Conservation (phyloP, 2,797 vertebrate species). For the Zalophus californianus region DNA sequence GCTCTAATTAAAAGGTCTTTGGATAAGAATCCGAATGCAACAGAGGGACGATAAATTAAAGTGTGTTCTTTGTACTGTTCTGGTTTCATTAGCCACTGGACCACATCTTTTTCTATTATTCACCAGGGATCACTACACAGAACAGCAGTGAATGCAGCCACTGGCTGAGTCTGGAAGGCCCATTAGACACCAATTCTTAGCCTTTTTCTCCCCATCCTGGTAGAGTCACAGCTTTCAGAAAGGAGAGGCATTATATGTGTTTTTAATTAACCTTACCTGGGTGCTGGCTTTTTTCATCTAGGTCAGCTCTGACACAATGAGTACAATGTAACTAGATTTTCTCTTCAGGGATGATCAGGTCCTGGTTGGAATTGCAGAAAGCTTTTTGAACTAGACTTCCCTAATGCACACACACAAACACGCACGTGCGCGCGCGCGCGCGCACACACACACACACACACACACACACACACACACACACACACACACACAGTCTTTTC, state of each 20-base stretch:
- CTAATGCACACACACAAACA: neutral
- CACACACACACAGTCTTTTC: neutral
- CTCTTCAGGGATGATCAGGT: neutral
- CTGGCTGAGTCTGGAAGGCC: neutral
- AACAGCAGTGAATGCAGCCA: neutral
- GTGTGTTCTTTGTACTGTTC: constrained; percentile 20
- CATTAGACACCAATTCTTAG: neutral
- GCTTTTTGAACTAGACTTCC: neutral
- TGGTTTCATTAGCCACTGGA: constrained; percentile 72
- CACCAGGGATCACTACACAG: constrained; percentile 41
- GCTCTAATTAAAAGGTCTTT: constrained; percentile 85
- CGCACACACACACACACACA: too few species aligned
- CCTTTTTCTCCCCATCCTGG: neutral
- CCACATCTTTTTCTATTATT: constrained; percentile 66
- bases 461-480: too few species aligned
- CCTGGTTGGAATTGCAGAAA: neutral
- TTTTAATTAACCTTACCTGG: constrained; percentile 56
- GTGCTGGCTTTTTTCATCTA: neutral
- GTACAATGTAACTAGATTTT: neutral
- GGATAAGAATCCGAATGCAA: constrained; percentile 73
- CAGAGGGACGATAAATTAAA: constrained; percentile 69
- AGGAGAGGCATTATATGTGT: neutral
- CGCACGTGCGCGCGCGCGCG: too few species aligned
- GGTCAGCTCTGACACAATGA: neutral
- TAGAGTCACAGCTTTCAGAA: constrained; percentile 56